Percentiles rank a stretch among this genome's conserved stretches.
These are phyloP conservation scores for Heliornis fulica DNA, from an alignment of 2,113 vertebrate genomes.

Conservation along the genomic window DNA sequence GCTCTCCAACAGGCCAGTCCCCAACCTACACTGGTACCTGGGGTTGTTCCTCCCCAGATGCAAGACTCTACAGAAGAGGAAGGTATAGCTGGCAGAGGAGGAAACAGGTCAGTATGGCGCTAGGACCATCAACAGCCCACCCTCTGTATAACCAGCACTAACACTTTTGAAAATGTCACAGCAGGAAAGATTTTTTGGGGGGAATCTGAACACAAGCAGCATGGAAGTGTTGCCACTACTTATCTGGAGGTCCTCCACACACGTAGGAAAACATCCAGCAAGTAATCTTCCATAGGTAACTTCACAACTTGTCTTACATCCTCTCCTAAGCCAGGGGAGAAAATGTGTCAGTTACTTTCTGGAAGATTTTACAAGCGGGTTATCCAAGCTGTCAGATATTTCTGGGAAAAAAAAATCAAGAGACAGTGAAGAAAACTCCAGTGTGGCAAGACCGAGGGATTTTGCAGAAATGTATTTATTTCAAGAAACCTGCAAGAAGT, in stretches of 20 bases:
- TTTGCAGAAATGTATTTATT: constrained; percentile 17
- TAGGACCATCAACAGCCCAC: accelerated
- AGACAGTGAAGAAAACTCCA: neutral
- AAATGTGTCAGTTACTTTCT: neutral
- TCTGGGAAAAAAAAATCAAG: neutral
- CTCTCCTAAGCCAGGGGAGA: neutral
- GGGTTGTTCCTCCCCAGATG: too few relatives aligned
- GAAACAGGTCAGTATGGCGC: neutral
- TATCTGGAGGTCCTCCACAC: neutral
- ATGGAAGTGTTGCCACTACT: neutral
- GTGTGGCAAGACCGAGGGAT: neutral
- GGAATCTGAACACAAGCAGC: neutral
- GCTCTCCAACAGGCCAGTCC: too few relatives aligned
- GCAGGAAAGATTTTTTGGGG: neutral
- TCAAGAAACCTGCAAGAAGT: neutral
- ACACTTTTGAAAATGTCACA: neutral
- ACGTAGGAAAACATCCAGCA: neutral
- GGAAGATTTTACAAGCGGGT: constrained; percentile 4
- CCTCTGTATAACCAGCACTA: neutral
- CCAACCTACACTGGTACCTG: too few relatives aligned
- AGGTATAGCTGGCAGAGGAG: neutral
- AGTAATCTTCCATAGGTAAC: neutral
- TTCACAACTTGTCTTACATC: neutral
- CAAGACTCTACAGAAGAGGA: too few relatives aligned
- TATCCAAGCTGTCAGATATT: neutral